Evolutionary conservation across 2,113 vertebrate species (phyloP).

Genomic region (Petrocephalus zakoni): DNA sequence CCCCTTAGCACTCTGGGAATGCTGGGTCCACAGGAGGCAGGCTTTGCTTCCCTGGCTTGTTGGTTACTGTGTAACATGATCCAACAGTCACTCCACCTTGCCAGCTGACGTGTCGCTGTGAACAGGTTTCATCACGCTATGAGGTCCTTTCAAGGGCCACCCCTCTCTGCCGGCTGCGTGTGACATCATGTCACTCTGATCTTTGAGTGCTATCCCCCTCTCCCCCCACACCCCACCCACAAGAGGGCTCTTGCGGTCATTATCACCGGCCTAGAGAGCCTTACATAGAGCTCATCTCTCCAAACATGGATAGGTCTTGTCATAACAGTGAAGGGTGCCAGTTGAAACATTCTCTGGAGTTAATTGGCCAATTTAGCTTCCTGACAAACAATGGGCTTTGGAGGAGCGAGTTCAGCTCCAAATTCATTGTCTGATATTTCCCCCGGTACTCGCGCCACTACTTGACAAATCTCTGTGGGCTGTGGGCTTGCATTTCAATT

Average conservation of each 20-base stretch:
- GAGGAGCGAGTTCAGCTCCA: not conserved
- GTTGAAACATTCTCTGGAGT: not conserved
- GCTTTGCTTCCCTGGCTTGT: not conserved
- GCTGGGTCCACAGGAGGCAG: not conserved
- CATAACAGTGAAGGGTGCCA: not conserved
- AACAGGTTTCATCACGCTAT: not conserved
- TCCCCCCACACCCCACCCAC: no score
- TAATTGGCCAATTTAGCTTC: constrained; percentile 12
- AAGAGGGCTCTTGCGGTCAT: not conserved
- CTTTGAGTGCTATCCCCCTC: not conserved
- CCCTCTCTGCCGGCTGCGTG: not conserved
- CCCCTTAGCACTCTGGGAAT: not conserved
- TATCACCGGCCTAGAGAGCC: not conserved
- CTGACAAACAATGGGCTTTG: constrained; percentile 7
- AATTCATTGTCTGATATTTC: not conserved
- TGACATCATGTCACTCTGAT: not conserved
- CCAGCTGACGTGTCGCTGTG: not conserved
- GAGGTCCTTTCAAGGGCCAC: not conserved
- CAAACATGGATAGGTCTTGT: not conserved
- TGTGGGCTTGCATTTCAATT: not conserved
- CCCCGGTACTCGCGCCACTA: not conserved
- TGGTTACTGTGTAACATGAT: not conserved
- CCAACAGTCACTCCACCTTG: not conserved
- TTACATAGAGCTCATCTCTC: constrained; percentile 4
- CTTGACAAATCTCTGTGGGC: not conserved